phyloP scores from a whole-genome alignment of 92 coral and sea anemone species.

The Anthopleura xanthogrammica region DNA sequence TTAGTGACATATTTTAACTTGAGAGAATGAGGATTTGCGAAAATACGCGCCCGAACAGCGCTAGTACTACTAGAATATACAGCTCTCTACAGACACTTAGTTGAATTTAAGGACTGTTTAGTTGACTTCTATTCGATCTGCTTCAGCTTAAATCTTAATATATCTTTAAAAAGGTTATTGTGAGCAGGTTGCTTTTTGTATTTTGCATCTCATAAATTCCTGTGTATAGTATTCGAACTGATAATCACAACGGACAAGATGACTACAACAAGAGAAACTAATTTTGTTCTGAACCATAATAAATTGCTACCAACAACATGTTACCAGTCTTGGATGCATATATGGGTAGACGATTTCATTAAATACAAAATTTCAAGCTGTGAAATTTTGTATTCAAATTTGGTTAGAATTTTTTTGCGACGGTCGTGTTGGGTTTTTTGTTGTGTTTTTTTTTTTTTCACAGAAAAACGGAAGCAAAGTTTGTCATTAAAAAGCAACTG shows the following conservation, averaged over 20 bases:
- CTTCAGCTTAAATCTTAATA: background rate
- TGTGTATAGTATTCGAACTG: background rate
- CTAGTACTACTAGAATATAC: background rate
- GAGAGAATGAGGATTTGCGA: conserved; percentile 10
- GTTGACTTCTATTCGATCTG: background rate
- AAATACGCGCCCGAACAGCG: background rate
- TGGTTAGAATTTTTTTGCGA: background rate
- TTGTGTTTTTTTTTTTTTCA: background rate
- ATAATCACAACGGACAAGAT: background rate
- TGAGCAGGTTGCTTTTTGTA: background rate
- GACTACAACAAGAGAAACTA: too few relatives aligned
- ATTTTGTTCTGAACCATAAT: too few relatives aligned
- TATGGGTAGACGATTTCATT: background rate
- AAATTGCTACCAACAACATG: background rate
- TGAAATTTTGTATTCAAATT: conserved; percentile 2
- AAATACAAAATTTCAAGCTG: background rate
- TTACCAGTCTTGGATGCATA: background rate
- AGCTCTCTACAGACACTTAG: background rate
- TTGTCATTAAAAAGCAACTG: conserved; percentile 6
- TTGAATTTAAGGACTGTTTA: background rate
- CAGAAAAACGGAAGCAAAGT: conserved; percentile 3
- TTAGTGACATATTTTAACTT: conserved; percentile 6
- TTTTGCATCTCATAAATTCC: background rate
- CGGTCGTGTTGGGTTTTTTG: background rate
- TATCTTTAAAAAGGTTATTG: background rate